phyloP scores from a whole-genome alignment of 2,113 vertebrate genomes.

The Anolis carolinensis region DNA sequence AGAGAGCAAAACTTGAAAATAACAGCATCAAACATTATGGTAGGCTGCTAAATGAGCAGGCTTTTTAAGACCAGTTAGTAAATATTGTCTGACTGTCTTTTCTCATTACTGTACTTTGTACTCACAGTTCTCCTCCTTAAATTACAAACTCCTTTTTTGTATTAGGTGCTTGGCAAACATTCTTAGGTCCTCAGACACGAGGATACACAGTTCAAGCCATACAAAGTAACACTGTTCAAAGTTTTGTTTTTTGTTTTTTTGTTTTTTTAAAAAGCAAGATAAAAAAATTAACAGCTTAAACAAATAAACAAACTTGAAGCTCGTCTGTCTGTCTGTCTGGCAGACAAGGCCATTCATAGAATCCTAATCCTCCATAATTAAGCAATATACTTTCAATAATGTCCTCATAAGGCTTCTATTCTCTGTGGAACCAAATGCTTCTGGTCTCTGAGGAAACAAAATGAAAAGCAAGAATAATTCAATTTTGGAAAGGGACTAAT shows the following conservation, averaged over 20 bases:
- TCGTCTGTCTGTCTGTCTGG: not conserved
- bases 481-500: conserved; percentile 13
- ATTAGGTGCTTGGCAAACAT: not conserved
- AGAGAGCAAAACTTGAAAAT: not conserved
- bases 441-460: not conserved
- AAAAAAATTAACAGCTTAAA: not conserved
- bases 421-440: not conserved
- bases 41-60: not conserved
- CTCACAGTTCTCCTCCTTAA: not conserved
- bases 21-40: not conserved
- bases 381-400: not conserved
- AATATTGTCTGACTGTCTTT: not conserved
- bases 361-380: conserved; percentile 21
- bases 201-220: conserved; percentile 4
- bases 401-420: not conserved
- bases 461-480: conserved; percentile 28
- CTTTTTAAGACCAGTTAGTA: not conserved
- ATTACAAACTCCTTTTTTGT: conserved; percentile 6
- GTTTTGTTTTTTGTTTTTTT: not conserved
- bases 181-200: not conserved
- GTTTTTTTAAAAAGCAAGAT: not conserved
- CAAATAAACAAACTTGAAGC: conserved; percentile 13
- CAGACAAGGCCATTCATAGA: not conserved
- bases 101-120: not conserved
- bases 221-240: conserved; percentile 6